A percentile compares a stretch with the other conserved stretches of the same genome.
Conservation (phyloP, 2,113 vertebrate genomes). For the Leucopternis melanops region DNA sequence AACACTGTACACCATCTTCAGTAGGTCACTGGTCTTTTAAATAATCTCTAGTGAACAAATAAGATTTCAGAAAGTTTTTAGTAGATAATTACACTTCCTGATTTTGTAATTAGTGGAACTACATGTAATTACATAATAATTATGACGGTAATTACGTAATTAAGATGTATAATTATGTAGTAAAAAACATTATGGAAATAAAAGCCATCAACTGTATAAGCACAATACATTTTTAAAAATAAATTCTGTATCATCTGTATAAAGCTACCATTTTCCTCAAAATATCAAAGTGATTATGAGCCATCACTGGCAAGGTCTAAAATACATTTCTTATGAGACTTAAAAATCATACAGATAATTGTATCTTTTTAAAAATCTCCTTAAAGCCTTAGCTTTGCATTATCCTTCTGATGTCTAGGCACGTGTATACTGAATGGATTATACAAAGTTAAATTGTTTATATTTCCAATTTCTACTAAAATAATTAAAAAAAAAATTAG, state of each 20-base stretch:
- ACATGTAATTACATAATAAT: slow-evolving; percentile 86
- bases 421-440: neutral
- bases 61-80: slow-evolving; percentile 82
- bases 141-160: slow-evolving; percentile 85
- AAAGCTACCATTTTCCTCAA: slow-evolving; percentile 76
- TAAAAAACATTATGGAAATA: slow-evolving; percentile 87
- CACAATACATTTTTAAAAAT: slow-evolving; percentile 82
- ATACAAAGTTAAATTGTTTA: slow-evolving; percentile 4
- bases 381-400: slow-evolving; percentile 12
- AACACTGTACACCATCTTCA: slow-evolving; percentile 25
- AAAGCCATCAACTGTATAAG: slow-evolving; percentile 81
- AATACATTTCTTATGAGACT: slow-evolving; percentile 62
- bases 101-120: slow-evolving; percentile 86
- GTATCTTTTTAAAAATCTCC: slow-evolving; percentile 34
- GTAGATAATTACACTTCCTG: slow-evolving; percentile 85
- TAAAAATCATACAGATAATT: slow-evolving; percentile 63
- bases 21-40: slow-evolving; percentile 77
- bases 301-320: slow-evolving; percentile 72
- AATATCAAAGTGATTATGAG: slow-evolving; percentile 76
- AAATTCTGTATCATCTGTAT: slow-evolving; percentile 75
- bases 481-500: neutral
- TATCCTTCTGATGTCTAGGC: neutral
- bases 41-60: slow-evolving; percentile 77
- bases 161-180: slow-evolving; percentile 86
- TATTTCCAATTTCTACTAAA: slow-evolving; percentile 1